Conservation (phyloP, 1,140 invertebrate genomes). For the Lycorma delicatula region DNA sequence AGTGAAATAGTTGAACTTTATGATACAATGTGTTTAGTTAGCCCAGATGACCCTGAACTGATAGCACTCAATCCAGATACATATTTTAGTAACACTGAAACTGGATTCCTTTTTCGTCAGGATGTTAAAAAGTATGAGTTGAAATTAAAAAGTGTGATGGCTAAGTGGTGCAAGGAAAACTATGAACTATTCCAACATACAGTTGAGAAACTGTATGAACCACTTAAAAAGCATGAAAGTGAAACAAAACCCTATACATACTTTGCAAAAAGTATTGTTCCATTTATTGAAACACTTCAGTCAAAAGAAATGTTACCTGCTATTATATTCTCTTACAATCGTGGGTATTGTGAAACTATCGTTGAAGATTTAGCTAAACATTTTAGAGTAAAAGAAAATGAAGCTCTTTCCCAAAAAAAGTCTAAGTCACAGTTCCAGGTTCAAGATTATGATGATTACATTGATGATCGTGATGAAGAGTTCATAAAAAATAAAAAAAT, state of each 20-base stretch:
- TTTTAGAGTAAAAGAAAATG: conserved; percentile 1
- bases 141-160: conserved; percentile 2
- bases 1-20: conserved; percentile 22
- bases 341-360: conserved; percentile 6
- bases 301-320: conserved; percentile 23
- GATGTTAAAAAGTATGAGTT: conserved; percentile 17
- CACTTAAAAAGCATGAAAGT: background rate
- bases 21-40: conserved; percentile 13
- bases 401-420: conserved; percentile 9
- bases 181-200: background rate
- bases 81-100: conserved; percentile 8
- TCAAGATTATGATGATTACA: background rate
- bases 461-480: background rate
- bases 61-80: conserved; percentile 4
- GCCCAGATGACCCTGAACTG: background rate
- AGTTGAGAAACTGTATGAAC: background rate
- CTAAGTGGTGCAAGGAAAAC: background rate
- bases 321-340: conserved; percentile 24
- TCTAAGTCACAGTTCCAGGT: background rate
- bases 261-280: background rate
- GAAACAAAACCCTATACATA: background rate
- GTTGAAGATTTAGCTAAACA: conserved; percentile 1
- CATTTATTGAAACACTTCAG: conserved; percentile 16
- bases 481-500: background rate
- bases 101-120: conserved; percentile 19